phyloP scores from a whole-genome alignment of 37 sponge, comb jelly and placozoan species.

The Agelas oroides region DNA sequence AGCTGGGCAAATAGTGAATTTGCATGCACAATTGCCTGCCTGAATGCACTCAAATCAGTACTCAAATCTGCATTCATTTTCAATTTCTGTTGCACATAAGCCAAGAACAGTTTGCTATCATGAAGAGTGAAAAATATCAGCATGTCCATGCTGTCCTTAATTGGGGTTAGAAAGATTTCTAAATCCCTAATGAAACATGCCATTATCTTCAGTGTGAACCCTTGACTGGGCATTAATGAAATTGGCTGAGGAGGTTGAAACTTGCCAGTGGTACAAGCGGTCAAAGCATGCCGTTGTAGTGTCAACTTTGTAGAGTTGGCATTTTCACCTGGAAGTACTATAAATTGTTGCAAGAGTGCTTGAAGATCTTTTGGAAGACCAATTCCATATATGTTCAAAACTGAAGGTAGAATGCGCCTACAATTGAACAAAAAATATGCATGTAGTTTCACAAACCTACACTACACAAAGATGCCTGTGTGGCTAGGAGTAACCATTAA shows the following conservation, averaged over 20 bases:
- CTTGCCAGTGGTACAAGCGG: neutral
- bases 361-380: constrained; percentile 24
- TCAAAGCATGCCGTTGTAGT: neutral
- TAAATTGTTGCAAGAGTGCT: neutral
- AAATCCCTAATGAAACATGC: constrained; percentile 1
- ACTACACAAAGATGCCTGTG: too few species aligned
- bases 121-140: constrained; percentile 63
- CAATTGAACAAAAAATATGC: neutral
- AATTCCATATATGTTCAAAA: constrained; percentile 43
- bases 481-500: too few species aligned
- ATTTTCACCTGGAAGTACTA: constrained; percentile 38
- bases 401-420: constrained; percentile 15
- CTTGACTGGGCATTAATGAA: neutral
- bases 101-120: constrained; percentile 40
- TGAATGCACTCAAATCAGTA: neutral
- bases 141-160: constrained; percentile 39
- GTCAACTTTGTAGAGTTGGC: neutral
- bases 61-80: neutral
- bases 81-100: too few species aligned
- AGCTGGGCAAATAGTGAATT: too few species aligned
- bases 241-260: constrained; percentile 55
- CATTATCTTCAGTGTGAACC: constrained; percentile 16
- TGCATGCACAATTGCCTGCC: too few species aligned
- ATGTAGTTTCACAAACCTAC: too few species aligned
- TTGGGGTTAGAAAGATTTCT: constrained; percentile 13